Evolutionary conservation across 2,797 vertebrate genomes (phyloP), one percentile per base, ranked within the genome.

Genomic region (Lindbergichthys nudifrons): DNA sequence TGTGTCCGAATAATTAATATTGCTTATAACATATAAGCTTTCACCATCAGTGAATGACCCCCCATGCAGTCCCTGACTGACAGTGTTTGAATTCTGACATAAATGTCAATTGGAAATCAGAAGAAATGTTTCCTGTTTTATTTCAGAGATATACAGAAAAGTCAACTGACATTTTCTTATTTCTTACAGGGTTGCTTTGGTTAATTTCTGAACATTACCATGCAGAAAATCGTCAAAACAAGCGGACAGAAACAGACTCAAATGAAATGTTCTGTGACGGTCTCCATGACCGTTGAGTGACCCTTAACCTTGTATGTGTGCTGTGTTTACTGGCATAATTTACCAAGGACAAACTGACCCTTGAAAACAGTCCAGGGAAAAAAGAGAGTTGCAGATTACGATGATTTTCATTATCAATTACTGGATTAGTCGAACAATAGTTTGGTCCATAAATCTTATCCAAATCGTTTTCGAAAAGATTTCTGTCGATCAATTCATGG

Each of bases 261-360:
- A 48, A n/a, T 23, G 2, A 32, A 4, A 50, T n/a, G 6, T 26
- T 50, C 3, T 14, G 8, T 19, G 2, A 48, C 16, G 59, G 41
- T 76, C 43, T 70, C 10, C 11, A 2, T 85, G 79, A 74, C 50
- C 63, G 15, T 15, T 53, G 18, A 39, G 30, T 77, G 62, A 72
- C 42, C 70, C 53, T 68, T 77, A 36, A 57, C 64, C 46, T n/a
- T 51, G 26, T 83, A 60, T 81, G 56, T 69, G 36, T 65, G 23
- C 51, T 42, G 41, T 39, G 41, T 65, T 46, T 23, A 59, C 42
- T 36, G 26, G 30, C 54, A 58, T 12, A 12, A 30, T 56, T 64
- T 30, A 70, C 69, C 43, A 46, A 9, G 52, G 53, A 65, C 65
- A 79, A 61, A 73, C 50, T 47, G 10, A 67, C 26, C 41, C 14